Conservation (phyloP, 2,113 vertebrate species). For the Psophia crepitans region DNA sequence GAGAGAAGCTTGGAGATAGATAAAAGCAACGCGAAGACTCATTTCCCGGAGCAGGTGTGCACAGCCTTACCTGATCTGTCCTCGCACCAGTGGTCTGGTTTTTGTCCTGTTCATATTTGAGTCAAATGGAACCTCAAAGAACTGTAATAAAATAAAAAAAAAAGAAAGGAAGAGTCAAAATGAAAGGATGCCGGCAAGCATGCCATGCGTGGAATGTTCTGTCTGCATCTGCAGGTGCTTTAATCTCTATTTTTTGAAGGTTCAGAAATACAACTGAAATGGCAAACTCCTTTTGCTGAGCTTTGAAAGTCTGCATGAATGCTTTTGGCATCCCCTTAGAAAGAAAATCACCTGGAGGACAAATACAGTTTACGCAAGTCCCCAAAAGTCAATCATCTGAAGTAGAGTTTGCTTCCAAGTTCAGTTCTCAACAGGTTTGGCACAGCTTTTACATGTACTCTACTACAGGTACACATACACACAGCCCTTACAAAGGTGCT, state of each 20-base stretch:
- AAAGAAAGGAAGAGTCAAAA: constrained; percentile 23
- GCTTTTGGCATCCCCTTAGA: constrained; percentile 28
- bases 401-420: neutral
- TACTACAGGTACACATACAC: neutral
- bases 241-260: constrained; percentile 1
- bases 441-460: neutral
- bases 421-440: neutral
- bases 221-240: constrained; percentile 27
- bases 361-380: neutral
- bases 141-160: constrained; percentile 77
- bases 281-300: neutral
- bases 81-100: constrained; percentile 93
- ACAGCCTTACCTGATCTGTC: constrained; percentile 92
- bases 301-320: constrained; percentile 16
- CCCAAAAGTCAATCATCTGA: neutral
- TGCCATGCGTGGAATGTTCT: neutral
- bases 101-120: constrained; percentile 99
- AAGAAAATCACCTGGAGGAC: constrained; percentile 23
- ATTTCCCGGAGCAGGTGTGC: neutral
- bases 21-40: neutral
- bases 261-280: neutral
- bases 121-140: constrained; percentile 98
- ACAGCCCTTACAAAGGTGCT: neutral
- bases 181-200: constrained; percentile 9
- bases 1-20: neutral